Base-by-base conservation (phyloP, 2,113 vertebrate genomes). In the Rissa tridactyla region DNA sequence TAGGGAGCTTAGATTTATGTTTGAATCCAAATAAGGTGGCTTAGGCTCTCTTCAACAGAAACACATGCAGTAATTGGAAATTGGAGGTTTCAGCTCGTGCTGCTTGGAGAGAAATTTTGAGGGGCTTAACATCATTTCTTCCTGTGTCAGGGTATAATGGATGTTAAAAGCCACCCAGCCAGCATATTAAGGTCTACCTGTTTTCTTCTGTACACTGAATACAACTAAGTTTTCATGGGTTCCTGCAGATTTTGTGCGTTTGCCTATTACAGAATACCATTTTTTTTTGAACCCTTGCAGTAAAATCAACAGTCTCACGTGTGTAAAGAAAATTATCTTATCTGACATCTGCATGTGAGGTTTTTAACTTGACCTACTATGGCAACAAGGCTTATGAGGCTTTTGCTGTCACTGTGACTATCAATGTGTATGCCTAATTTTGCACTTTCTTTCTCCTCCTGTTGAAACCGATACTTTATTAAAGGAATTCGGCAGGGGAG, bases 191-290 rank as follows among this genome's bases (percentile, higher is more conserved):
- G 26, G 5, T 13, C 38, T 57, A 29, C 1, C 34, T 23, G 0
- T 71, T 82, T 84, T 68, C 69, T 71, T 85, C 58, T 82, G 19
- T 58, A 30, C 15, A 6, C 10, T 27, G 38, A 77, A 13, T 36
- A n/a, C 12, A 60, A 32, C 52, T 81, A 70, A 81, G 22, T 34
- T 83, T 90, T 52, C 15, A 9, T 90, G 82, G 68, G 29, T 30
- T 96, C 60, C 68, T 88, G 15, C 9, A 95, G 72, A 83, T 70
- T 88, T 92, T 88, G 47, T 88, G 79, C 69, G 13, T 86, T 96
- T 93, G 7, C 13, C 73, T 92, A 70, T 58, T 93, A 88, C 14
- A 85, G 54, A 88, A 92, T 69, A 47, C 19, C 25, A 29, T 71
- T 61, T 14, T 27, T 73, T 47, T 62, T 65, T 70, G 20, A 89